phyloP scores from a whole-genome alignment of 2,888 invertebrate species.

The Phaedon cochleariae region DNA sequence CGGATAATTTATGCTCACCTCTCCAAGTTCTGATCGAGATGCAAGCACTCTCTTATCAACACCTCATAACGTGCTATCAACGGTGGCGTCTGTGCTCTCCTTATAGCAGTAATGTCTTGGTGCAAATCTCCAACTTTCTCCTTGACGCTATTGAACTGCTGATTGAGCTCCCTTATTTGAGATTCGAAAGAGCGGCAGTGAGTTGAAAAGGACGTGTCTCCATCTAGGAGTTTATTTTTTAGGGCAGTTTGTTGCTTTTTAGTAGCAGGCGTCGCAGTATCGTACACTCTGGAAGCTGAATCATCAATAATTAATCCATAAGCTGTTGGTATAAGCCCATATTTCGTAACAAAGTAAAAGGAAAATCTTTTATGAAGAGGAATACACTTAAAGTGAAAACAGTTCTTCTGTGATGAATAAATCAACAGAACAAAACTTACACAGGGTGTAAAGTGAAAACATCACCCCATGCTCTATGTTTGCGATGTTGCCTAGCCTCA shows the following conservation, averaged over 20 bases:
- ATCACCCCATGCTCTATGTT: too few relatives aligned
- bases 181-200: conserved; percentile 71
- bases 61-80: conserved; percentile 63
- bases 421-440: too few relatives aligned
- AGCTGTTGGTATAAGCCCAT: too few relatives aligned
- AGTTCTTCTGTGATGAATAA: too few relatives aligned
- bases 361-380: too few relatives aligned
- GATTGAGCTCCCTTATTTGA: conserved; percentile 68
- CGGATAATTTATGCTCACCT: conserved; percentile 52
- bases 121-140: conserved; percentile 75
- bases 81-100: conserved; percentile 62
- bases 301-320: too few relatives aligned
- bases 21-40: conserved; percentile 69
- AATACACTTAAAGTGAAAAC: too few relatives aligned
- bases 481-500: too few relatives aligned
- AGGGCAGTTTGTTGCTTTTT: conserved; percentile 59
- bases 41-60: conserved; percentile 67
- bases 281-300: conserved; percentile 56
- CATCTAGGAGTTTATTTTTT: conserved; percentile 62
- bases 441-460: too few relatives aligned
- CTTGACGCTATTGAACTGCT: conserved; percentile 69
- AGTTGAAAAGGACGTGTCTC: conserved; percentile 69
- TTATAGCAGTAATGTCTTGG: conserved; percentile 70
- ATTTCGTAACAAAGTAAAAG: too few relatives aligned
- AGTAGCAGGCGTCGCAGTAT: conserved; percentile 56